Evolutionary conservation across 2,888 invertebrate genomes (phyloP), one percentile per base, ranked within the genome.

Genomic region (Conchocele bisecta): DNA sequence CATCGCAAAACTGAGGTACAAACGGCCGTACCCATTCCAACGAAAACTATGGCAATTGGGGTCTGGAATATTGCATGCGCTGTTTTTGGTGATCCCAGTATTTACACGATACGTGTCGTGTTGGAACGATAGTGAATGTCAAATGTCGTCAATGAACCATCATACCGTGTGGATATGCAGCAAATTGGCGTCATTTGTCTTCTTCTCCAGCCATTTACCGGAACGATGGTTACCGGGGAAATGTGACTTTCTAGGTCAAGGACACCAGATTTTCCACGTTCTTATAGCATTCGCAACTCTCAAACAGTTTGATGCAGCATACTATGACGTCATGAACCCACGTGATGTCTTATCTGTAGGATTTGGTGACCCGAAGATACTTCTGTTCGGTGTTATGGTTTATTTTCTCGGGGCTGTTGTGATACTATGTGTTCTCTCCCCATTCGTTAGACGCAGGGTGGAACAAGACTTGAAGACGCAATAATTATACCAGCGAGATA

Each of bases 251-350:
- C 29, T 84, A 24, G 83, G 82, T 39, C 85, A 86, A 50, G 83
- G 87, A 24, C 87, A 87, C 57, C 84, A 85, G 41, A 70, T 84
- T 22, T 87, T 87, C 61, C 87, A 87, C 59, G 64, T 84, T 20
- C 35, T 78, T 7, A 54, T 58, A 15, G 28, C 70, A 1, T 22
- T 72, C 20, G 66, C 64, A 22, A 60, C 68, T 3, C 17, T 76
- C 13, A 15, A 63, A 20, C 78, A 79, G 51, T 69, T 69, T 33
- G 72, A 70, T 11, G 68, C 76, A 2, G 74, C 71, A 3, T 57
- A 58, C 22, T 17, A 42, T 9, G 79, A 79, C 29, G 37, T 74
- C 15, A 51, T 48, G 17, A 13, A n/a, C n/a, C n/a, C n/a, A n/a
- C n/a, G n/a, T n/a, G n/a, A n/a, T n/a, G n/a, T n/a, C n/a, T n/a